A percentile compares a stretch with the other conserved stretches of the same genome.
Evolutionary conservation across 2,797 vertebrate species (phyloP).

Genomic region (Rhinoraja longicauda): DNA sequence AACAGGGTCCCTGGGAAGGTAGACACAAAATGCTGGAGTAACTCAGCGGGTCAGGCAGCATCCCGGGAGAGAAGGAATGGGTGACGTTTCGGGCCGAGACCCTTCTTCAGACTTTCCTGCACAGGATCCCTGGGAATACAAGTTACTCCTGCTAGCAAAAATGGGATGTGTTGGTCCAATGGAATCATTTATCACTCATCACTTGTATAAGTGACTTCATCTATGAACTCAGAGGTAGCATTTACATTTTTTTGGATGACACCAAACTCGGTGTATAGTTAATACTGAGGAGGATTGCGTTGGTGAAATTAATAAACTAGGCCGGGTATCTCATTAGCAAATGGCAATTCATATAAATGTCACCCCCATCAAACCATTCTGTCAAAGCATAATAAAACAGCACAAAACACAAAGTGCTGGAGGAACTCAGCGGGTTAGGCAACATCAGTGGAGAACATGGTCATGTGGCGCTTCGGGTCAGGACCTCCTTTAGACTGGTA

Average conservation of each 20-base stretch:
- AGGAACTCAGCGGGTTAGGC: no score
- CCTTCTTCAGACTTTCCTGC: no score
- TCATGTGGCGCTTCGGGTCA: no score
- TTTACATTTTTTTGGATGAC: neutral
- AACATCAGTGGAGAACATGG: no score
- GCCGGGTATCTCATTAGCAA: neutral
- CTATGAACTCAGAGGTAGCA: neutral
- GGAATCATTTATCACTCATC: neutral
- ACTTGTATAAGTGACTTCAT: neutral
- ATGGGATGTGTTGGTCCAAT: neutral
- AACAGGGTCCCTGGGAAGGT: neutral
- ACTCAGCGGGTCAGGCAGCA: no score
- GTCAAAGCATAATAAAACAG: no score
- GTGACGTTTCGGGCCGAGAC: no score
- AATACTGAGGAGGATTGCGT: neutral
- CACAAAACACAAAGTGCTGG: no score
- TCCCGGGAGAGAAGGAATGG: no score
- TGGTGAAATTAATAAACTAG: neutral
- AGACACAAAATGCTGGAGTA: no score
- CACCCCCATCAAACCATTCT: no score
- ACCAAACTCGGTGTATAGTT: neutral
- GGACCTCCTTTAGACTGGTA: no score
- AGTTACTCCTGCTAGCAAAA: neutral
- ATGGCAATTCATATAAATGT: neutral
- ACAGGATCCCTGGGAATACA: neutral